phyloP scores from a whole-genome alignment of 2,888 invertebrate genomes.

The Cyclophora punctaria region DNA sequence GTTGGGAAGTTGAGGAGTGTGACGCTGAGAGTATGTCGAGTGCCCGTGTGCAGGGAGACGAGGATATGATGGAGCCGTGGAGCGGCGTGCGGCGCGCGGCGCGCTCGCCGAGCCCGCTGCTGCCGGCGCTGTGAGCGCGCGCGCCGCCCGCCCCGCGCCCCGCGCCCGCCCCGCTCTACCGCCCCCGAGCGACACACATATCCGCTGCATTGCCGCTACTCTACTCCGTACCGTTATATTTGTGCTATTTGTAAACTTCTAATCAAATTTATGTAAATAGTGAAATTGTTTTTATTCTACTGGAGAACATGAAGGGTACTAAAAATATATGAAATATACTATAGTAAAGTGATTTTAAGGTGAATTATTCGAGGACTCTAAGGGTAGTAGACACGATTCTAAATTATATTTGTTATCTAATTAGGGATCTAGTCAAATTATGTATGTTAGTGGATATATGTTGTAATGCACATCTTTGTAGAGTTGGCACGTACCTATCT shows the following conservation, averaged over 20 bases:
- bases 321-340: conserved; percentile 1
- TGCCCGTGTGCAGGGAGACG: conserved; percentile 77
- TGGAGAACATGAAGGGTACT: conserved; percentile 8
- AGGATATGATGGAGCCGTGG: conserved; percentile 77
- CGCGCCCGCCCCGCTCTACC: conserved; percentile 11
- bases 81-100: conserved; percentile 58
- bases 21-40: conserved; percentile 75
- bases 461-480: no score
- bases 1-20: conserved; percentile 72
- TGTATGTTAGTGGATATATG: no score
- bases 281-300: conserved; percentile 10
- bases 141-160: conserved; percentile 13
- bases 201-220: conserved; percentile 32
- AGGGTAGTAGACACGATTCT: no score
- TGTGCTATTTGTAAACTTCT: conserved; percentile 21
- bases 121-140: conserved; percentile 52
- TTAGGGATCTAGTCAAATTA: no score
- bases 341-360: no score
- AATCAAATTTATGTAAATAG: conserved; percentile 7
- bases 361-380: no score
- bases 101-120: conserved; percentile 65
- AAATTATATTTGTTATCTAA: no score
- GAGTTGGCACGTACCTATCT: no score
- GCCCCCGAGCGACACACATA: conserved; percentile 30
- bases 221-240: conserved; percentile 25